Conservation (phyloP, 2,113 vertebrate genomes). For the Eclectus roratus region DNA sequence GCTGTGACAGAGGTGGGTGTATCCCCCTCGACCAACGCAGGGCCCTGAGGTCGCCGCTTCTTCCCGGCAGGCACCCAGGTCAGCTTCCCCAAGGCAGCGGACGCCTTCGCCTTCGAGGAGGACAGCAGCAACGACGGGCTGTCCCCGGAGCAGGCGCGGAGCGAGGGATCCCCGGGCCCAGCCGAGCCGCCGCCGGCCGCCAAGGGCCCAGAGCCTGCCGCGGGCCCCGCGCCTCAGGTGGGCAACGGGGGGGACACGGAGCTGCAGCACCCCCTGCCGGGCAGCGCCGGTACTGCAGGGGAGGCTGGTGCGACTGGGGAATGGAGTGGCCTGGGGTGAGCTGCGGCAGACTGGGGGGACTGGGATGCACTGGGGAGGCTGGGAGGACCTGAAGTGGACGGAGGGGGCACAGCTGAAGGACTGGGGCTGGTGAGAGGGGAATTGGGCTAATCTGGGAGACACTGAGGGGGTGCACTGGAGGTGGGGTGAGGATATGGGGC, state of each 20-base stretch:
- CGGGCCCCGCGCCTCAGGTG: not conserved
- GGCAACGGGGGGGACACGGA: not conserved
- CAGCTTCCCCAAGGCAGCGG: constrained; percentile 84
- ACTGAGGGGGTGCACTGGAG: not conserved
- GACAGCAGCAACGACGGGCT: constrained; percentile 93
- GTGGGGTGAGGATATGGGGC: accelerated
- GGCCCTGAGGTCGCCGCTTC: not conserved
- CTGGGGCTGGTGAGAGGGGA: no score
- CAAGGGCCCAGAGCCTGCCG: constrained; percentile 73
- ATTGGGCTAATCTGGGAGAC: not conserved
- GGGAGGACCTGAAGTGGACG: no score
- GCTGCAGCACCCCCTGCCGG: not conserved
- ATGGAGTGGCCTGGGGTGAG: no score
- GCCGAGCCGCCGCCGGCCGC: constrained; percentile 72
- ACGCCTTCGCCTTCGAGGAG: constrained; percentile 94
- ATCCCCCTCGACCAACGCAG: not conserved
- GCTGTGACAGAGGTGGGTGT: accelerated
- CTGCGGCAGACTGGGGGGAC: no score
- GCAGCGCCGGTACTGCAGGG: not conserved
- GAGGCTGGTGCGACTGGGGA: no score
- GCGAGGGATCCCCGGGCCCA: constrained; percentile 84
- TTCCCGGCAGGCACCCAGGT: constrained; percentile 78
- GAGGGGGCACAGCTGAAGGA: no score
- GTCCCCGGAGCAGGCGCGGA: constrained; percentile 86
- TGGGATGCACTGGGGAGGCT: not conserved